Percentiles rank a stretch among this genome's conserved stretches.
Evolutionary conservation across 2,113 vertebrate genomes (phyloP).

Genomic region (Strigops habroptila): DNA sequence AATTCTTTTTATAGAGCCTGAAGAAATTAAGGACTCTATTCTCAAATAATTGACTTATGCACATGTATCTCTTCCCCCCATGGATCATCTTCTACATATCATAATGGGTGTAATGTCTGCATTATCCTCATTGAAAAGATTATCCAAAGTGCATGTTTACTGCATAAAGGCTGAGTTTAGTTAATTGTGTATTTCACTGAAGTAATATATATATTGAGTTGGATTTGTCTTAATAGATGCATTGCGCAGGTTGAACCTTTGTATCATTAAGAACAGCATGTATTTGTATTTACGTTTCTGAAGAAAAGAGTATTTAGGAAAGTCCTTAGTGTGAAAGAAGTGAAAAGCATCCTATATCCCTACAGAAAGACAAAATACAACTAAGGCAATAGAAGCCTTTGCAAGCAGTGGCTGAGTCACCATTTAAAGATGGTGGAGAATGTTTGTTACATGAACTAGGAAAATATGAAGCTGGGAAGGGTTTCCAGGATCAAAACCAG

Average conservation of each 20-base stretch:
- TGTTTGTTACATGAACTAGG: neutral
- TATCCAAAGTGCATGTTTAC: slow-evolving; percentile 57
- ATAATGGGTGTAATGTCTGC: slow-evolving; percentile 51
- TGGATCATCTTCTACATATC: slow-evolving; percentile 24
- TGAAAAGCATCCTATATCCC: neutral
- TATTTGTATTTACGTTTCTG: neutral
- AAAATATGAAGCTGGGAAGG: neutral
- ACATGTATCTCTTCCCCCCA: neutral
- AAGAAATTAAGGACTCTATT: slow-evolving; percentile 52
- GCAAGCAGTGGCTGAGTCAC: neutral
- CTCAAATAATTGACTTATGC: slow-evolving; percentile 52
- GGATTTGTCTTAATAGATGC: slow-evolving; percentile 14
- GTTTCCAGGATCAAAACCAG: neutral
- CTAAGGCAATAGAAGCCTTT: neutral
- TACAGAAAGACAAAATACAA: neutral
- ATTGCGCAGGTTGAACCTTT: neutral
- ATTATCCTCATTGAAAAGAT: slow-evolving; percentile 65
- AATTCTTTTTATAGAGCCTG: slow-evolving; percentile 43
- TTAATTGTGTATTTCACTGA: slow-evolving; percentile 41
- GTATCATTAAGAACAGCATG: neutral
- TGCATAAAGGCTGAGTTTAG: slow-evolving; percentile 13
- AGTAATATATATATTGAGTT: neutral
- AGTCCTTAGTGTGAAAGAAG: neutral
- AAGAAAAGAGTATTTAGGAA: neutral
- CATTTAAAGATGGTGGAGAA: neutral